phyloP scores from a whole-genome alignment of 2,113 vertebrate genomes.

The Butorides virescens region DNA sequence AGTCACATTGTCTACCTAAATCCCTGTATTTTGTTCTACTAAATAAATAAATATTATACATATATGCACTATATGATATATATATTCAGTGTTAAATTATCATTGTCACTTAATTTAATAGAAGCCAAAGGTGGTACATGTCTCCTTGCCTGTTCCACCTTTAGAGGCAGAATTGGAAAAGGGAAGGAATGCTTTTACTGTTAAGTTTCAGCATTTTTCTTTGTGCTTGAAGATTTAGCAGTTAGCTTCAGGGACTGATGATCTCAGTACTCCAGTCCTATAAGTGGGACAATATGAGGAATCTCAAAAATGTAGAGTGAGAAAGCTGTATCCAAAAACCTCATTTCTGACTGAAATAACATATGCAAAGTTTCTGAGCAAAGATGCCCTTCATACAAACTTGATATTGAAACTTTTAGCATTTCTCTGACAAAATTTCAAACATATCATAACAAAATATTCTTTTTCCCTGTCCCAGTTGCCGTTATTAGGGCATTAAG shows the following conservation, averaged over 20 bases:
- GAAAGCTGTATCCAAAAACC: neutral
- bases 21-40: neutral
- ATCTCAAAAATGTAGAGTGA: neutral
- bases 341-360: neutral
- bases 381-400: neutral
- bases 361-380: neutral
- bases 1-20: neutral
- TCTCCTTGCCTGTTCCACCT: neutral
- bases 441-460: neutral
- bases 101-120: neutral
- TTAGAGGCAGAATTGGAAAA: neutral
- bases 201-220: neutral
- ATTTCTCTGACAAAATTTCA: neutral
- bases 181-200: neutral
- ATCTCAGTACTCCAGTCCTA: neutral
- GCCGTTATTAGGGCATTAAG: neutral
- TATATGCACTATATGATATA: neutral
- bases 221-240: neutral
- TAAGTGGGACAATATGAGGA: neutral
- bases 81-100: neutral
- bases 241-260: neutral
- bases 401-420: neutral
- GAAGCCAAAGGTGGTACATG: neutral
- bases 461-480: neutral
- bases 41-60: neutral